These are phyloP conservation scores for Drosophila cardini DNA, from an alignment of 1,140 invertebrate species.

Conservation along the genomic window DNA sequence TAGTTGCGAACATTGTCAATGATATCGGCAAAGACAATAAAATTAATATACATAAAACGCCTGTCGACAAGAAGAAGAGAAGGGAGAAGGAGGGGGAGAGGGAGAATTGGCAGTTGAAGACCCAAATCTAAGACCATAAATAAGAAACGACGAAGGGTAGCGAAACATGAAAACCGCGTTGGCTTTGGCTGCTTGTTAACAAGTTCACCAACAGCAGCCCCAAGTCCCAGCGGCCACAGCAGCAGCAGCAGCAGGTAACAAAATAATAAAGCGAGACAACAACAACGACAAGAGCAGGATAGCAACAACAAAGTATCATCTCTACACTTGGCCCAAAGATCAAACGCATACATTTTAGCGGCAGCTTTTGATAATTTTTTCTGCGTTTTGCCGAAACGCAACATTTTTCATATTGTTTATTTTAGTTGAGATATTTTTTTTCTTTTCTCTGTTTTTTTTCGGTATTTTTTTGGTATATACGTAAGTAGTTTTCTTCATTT, in stretches of 20 bases:
- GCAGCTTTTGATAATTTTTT: slow-evolving; percentile 77
- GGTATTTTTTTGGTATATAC: slow-evolving; percentile 14
- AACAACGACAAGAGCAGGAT: slow-evolving; percentile 12
- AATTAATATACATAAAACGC: slow-evolving; percentile 77
- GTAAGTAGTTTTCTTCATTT: slow-evolving; percentile 32
- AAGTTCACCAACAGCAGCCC: slow-evolving; percentile 64
- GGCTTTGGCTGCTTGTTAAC: slow-evolving; percentile 68
- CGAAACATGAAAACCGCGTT: slow-evolving; percentile 68
- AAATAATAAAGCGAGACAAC: slow-evolving; percentile 19
- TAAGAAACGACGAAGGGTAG: slow-evolving; percentile 59
- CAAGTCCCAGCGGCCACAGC: slow-evolving; percentile 41
- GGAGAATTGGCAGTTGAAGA: slow-evolving; percentile 40
- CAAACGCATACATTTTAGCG: slow-evolving; percentile 78
- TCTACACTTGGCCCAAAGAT: slow-evolving; percentile 68
- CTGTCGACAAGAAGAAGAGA: slow-evolving; percentile 28
- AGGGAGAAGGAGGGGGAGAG: background rate
- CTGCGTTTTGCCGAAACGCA: slow-evolving; percentile 53
- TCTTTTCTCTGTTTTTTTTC: slow-evolving; percentile 11
- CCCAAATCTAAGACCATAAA: slow-evolving; percentile 80
- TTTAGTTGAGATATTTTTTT: slow-evolving; percentile 46
- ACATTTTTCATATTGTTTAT: slow-evolving; percentile 78
- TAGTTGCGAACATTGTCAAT: slow-evolving; percentile 66
- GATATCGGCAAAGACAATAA: slow-evolving; percentile 73
- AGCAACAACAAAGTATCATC: slow-evolving; percentile 38
- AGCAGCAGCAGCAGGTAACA: slow-evolving; percentile 64